Evolutionary conservation across 1,140 invertebrate genomes (phyloP).

Genomic region (Doryteuthis pealeii): DNA sequence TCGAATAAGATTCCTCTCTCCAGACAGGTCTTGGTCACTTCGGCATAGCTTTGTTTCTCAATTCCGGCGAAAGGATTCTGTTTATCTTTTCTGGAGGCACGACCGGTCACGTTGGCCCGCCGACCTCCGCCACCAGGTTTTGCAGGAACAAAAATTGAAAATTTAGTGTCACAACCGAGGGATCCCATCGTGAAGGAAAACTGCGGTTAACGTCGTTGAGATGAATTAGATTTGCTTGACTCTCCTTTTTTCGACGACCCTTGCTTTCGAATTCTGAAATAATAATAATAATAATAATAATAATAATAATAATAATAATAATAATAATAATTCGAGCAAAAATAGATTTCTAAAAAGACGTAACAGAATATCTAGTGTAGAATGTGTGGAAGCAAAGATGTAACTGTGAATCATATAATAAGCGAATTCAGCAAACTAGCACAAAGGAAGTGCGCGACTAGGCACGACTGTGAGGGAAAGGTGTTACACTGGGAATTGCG

Average conservation of each 20-base stretch:
- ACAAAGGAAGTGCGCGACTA: too few relatives aligned
- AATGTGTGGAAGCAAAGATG: too few relatives aligned
- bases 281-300: too few relatives aligned
- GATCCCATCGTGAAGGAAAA: slow-evolving; percentile 15
- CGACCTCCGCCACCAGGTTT: slow-evolving; percentile 34
- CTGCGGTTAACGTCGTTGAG: slow-evolving; percentile 18
- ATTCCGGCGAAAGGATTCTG: slow-evolving; percentile 48
- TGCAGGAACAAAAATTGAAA: slow-evolving; percentile 23
- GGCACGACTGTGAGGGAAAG: too few relatives aligned
- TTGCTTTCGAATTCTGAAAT: too few relatives aligned
- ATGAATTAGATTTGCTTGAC: not conserved
- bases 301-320: too few relatives aligned
- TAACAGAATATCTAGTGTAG: too few relatives aligned
- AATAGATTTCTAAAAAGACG: too few relatives aligned
- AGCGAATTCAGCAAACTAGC: too few relatives aligned
- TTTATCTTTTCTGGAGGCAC: slow-evolving; percentile 32
- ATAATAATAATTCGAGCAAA: too few relatives aligned
- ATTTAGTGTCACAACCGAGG: slow-evolving; percentile 24
- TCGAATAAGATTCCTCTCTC: slow-evolving; percentile 52
- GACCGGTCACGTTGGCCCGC: slow-evolving; percentile 25
- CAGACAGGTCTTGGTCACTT: slow-evolving; percentile 45
- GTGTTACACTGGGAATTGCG: too few relatives aligned
- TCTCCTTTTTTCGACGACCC: slow-evolving; percentile 11
- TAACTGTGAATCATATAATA: too few relatives aligned
- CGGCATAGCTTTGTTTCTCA: slow-evolving; percentile 46